Base-by-base conservation (phyloP, 2,888 invertebrate genomes). In the Apocheima hispidaria region DNA sequence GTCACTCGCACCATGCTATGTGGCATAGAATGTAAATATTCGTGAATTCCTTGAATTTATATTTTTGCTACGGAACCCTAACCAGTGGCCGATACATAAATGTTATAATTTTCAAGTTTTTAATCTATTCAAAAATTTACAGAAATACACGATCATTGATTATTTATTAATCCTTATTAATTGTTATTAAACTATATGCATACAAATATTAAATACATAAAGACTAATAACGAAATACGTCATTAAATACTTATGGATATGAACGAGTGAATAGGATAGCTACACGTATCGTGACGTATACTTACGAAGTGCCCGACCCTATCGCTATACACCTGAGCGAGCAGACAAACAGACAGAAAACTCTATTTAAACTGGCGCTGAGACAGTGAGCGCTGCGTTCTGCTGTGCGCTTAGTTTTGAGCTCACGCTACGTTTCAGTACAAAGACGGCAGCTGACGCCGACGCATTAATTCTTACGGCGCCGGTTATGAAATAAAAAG, bases 321-420 rank as follows among this genome's bases (percentile, higher is more conserved):
- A 88, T 85, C 72, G 87, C 86, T 88, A 88, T 78, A 85, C 86
- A 83, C 87, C 90, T 89, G 87, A 81, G 88, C 79, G 84, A 79
- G 87, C 86, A 78, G 82, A 83, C 78, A 85, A 82, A 87, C 82
- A 87, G 81, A 88, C 83, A 88, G 77, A 87, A 86, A 86, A 83
- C 63, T 73, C 75, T 75, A 75, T 84, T 53, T 60, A 81, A 82
- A 83, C 69, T 70, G 71, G 77, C 75, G 79, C 72, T 77, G 69
- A 57, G 23, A 50, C 20, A 21, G 30, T 12, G 43, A 10, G 16
- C 38, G 46, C 55, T 48, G 38, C 46, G 46, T 21, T 53, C n/a
- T 40, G 51, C 40, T 38, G 36, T 23, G 36, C 2, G 41, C 12
- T 21, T 41, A 6, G 21, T n/a, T 2, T n/a, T 4, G 12, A 2